Evolutionary conservation across 2,797 vertebrate genomes (phyloP).

Genomic region (Apodemus agrarius): DNA sequence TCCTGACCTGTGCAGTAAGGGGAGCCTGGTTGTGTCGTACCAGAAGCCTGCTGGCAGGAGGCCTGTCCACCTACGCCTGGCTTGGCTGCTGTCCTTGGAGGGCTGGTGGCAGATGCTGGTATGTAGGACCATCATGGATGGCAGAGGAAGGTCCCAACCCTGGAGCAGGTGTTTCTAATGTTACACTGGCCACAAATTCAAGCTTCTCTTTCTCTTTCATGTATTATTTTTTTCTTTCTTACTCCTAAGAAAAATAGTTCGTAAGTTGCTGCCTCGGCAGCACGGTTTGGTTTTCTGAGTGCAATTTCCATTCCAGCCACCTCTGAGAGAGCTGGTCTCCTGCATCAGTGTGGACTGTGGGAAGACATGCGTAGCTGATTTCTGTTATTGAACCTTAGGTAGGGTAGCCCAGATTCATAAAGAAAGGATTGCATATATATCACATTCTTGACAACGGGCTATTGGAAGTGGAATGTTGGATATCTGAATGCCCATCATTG

Average conservation of each 20-base stretch:
- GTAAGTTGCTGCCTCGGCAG: neutral
- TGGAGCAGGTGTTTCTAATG: slow-evolving; percentile 69
- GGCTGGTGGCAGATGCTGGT: slow-evolving; percentile 11
- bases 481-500: neutral
- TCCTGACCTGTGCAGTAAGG: neutral
- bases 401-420: neutral
- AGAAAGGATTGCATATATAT: neutral
- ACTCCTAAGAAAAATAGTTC: neutral
- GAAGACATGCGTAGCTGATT: neutral
- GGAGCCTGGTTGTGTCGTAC: neutral
- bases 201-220: neutral
- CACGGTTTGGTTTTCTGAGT: neutral
- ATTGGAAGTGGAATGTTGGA: neutral
- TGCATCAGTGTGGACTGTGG: neutral
- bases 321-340: neutral
- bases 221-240: neutral
- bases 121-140: slow-evolving; percentile 62
- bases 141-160: slow-evolving; percentile 68
- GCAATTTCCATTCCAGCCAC: neutral
- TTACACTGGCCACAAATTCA: neutral
- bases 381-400: neutral
- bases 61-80: slow-evolving; percentile 33
- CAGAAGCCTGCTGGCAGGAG: neutral
- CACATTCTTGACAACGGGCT: neutral
- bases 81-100: slow-evolving; percentile 7